Evolutionary conservation across 1,140 invertebrate genomes (phyloP), one percentile per base, ranked within the genome.

Genomic region (Olivierus martensii): DNA sequence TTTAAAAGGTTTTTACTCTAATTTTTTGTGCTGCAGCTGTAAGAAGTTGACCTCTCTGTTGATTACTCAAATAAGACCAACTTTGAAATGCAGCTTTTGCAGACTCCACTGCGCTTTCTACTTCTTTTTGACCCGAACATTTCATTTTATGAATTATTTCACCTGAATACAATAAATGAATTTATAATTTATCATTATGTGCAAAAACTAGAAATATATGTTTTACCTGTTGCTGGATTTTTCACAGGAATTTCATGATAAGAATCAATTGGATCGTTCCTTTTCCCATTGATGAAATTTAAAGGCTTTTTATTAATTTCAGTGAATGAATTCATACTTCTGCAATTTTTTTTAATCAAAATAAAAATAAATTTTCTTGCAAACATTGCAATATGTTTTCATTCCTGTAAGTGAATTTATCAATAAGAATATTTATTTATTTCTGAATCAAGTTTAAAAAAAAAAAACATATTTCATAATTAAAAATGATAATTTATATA

Each of bases 91-190:
- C 64, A 19, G 65, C 54, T 45, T 64, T 61, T 12, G 70, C 69
- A 19, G 69, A 66, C 38, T 61, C 58, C 2, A 74, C 69, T 35
- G 73, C 73, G 38, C 60, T 62, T 46, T 74, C 67, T 6, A 74
- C 66, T 60, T 74, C 71, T 14, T 55, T 56, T 46, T 54, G 28
- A 38, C 64, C 61, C 15, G 68, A 63, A 22, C 51, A 56, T 10
- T 39, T 34, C 3, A 52, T 49, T 39, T 28, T 38, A 52, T 15
- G 44, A 19, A 34, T 39, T 21, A 9, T 19, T 12, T 22, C 51
- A 46, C 49, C 35, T 19, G 45, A 39, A 47, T 12, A n/a, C 1
- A 47, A 55, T 11, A 22, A 15, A 46, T 34, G 37, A 14, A 43
- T 36, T 5, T 15, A 21, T 11, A 22, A 15, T 14, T 46, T 6